phyloP scores from a whole-genome alignment of 2,888 invertebrate species.

The Tupiocoris notatus region DNA sequence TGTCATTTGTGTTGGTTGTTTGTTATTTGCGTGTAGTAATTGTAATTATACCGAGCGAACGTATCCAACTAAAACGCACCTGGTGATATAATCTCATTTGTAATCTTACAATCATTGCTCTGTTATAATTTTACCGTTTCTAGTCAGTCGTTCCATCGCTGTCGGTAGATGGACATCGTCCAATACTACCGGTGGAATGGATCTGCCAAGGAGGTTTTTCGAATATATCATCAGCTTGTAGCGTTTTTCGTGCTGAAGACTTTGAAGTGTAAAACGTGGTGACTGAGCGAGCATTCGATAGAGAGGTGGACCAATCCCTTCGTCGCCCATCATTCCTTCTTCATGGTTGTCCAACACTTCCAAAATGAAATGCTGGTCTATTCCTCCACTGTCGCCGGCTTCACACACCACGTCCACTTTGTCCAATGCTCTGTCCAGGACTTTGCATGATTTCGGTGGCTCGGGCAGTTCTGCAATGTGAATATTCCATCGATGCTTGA shows the following conservation, averaged over 20 bases:
- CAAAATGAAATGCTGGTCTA: constrained; percentile 76
- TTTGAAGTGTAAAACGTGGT: constrained; percentile 54
- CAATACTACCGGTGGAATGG: constrained; percentile 70
- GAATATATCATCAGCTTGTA: constrained; percentile 80
- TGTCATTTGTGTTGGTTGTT: no score
- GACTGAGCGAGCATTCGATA: constrained; percentile 59
- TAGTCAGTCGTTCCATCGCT: constrained; percentile 51
- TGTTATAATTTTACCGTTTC: constrained; percentile 42
- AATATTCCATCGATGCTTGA: no score
- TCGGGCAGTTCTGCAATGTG: constrained; percentile 72
- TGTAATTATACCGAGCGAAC: no score
- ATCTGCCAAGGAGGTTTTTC: constrained; percentile 76
- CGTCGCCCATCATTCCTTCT: constrained; percentile 49
- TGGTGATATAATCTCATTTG: no score
- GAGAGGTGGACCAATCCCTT: constrained; percentile 58
- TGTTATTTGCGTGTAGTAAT: no score
- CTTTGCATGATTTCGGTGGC: constrained; percentile 70
- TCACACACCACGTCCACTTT: constrained; percentile 69
- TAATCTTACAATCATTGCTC: no score
- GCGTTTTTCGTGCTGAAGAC: constrained; percentile 70
- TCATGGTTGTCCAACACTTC: constrained; percentile 59
- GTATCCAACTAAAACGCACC: no score
- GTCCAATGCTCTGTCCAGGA: constrained; percentile 65
- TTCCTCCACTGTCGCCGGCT: constrained; percentile 77
- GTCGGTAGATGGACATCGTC: constrained; percentile 60